Conservation (phyloP, 2,888 invertebrate genomes). For the Pristionchus maxplancki region DNA sequence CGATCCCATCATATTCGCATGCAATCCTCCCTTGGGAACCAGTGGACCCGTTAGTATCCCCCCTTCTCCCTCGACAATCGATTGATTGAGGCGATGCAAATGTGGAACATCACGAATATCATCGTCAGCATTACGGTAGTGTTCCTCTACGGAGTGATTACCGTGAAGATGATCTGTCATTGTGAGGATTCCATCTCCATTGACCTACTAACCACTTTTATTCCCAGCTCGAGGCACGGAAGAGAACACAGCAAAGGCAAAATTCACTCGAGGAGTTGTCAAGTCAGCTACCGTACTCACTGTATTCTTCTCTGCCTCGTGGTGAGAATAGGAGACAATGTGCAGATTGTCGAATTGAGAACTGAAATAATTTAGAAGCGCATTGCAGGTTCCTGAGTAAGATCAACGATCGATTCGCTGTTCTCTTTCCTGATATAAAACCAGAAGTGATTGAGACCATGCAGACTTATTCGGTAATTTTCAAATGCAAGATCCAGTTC, state of each 20-base stretch:
- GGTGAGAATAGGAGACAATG: too few relatives aligned
- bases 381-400: slow-evolving; percentile 23
- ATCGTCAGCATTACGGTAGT: background rate
- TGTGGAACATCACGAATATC: slow-evolving; percentile 42
- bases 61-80: background rate
- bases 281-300: slow-evolving; percentile 37
- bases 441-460: slow-evolving; percentile 3
- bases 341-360: too few relatives aligned
- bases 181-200: background rate
- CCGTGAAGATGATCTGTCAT: background rate
- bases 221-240: background rate
- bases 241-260: background rate
- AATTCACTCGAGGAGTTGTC: slow-evolving; percentile 19
- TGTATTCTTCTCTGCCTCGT: slow-evolving; percentile 28
- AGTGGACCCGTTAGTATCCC: background rate
- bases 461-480: slow-evolving; percentile 2
- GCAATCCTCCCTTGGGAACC: slow-evolving; percentile 36
- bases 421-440: background rate
- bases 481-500: background rate
- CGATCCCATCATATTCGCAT: slow-evolving; percentile 30
- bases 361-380: background rate
- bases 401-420: slow-evolving; percentile 23
- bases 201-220: background rate
- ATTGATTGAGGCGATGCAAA: slow-evolving; percentile 16
- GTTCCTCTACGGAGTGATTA: background rate